Evolutionary conservation across 2,888 invertebrate genomes (phyloP), one percentile per base, ranked within the genome.

Genomic region (Phymatocera aterrima): DNA sequence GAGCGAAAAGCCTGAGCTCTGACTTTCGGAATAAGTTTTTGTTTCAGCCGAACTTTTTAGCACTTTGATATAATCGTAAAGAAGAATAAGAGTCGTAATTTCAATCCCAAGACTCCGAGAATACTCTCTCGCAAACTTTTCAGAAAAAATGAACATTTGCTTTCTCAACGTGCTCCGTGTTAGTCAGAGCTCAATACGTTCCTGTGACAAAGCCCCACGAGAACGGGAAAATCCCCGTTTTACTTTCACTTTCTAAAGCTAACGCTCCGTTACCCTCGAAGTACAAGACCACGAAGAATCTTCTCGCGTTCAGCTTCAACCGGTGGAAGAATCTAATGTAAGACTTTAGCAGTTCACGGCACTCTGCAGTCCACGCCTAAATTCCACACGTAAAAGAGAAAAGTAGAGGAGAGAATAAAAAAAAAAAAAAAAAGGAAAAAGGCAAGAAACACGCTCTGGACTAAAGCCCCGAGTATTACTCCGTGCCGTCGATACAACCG

Each of bases 251-350:
- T 18, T 37, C 61, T 12, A 37, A 37, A 64, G 37, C 61, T 21
- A 6, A 31, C 61, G 61, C 61, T 37, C 37, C 61, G 61, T 64
- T 64, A 64, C 61, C 61, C 61, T 64, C 61, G 61, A 64, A 64
- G 34, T n/a, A n/a, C n/a, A n/a, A n/a, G n/a, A n/a, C n/a, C n/a
- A n/a, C 61, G 18, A n/a, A 37, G 61, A 64, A 15, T n/a, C 34
- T 34, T n/a, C 34, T 34, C 28, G 61, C 37, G 18, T 64, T 64
- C 21, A 34, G n/a, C 37, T 64, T 24, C 37, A 37, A 34, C 34
- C n/a, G 34, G 37, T 64, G 61, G 37, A 64, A 64, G 61, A 64
- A 64, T 64, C 61, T 37, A 37, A 64, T 64, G 18, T 64, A 37
- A 37, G 61, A 64, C 34, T 68, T 68, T 34, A 24, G 15, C 28